Evolutionary conservation across 2,113 vertebrate species (phyloP), one percentile per base, ranked within the genome.

Genomic region (Dascyllus trimaculatus): DNA sequence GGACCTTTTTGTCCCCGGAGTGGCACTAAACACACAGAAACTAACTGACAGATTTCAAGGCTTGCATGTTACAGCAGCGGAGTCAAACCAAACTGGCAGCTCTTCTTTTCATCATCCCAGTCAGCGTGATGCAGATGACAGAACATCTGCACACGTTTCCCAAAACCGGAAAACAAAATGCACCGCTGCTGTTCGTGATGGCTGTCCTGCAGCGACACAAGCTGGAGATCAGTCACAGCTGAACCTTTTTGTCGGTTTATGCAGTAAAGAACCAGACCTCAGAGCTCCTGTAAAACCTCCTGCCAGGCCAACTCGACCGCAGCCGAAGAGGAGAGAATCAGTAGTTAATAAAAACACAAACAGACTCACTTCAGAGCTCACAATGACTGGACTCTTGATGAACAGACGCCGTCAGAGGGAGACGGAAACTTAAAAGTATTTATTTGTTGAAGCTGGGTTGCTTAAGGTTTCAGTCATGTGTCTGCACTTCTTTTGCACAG

Each of bases 1-100:
- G 26, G 88, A 93, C 24, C 85, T 95, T 52, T 89, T 89, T 70
- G 29, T 95, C 52, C 94, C 94, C 56, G 93, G 94, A 14, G 92
- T 88, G 48, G 75, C 88, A 38, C 80, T 29, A 29, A 29, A 29
- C 32, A 35, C 32, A 6, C 32, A 35, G 7, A 5, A 35, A 35
- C 32, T 35, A 35, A 8, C 32, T 6, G 32, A 8, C 32, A 35
- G 32, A 7, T 35, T 35, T 35, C 32, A 6, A 8, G 7, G 6
- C 32, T 35, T 35, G 32, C 6, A 5, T 8, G 7, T 7, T 35
- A 1, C 32, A 35, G 32, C 32, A 35, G 7, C 32, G 6, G 32
- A 35, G 32, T 35, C 32, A 35, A 35, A 35, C 32, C 32, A 35
- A 7, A 35, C 32, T 35, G 32, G 7, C 32, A 35, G 32, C 32